phyloP scores from a whole-genome alignment of 1,140 invertebrate genomes.

The Drosophila littoralis region DNA sequence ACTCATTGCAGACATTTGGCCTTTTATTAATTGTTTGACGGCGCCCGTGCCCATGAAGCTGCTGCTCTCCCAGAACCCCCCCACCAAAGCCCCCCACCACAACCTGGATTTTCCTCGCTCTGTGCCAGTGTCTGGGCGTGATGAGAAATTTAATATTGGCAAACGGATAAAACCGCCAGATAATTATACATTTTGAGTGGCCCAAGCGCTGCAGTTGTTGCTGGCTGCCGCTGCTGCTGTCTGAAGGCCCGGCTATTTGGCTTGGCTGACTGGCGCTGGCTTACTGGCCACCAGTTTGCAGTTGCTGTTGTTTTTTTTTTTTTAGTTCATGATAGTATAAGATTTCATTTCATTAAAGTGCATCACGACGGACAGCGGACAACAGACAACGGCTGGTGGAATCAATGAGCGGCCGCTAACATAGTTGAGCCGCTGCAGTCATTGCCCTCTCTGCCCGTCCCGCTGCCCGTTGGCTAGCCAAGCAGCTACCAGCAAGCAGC shows the following conservation, averaged over 20 bases:
- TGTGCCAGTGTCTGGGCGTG: conserved; percentile 66
- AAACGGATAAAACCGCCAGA: conserved; percentile 82
- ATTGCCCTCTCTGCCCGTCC: conserved; percentile 1
- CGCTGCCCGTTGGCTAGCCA: conserved; percentile 1
- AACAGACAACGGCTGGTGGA: conserved; percentile 61
- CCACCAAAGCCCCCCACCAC: conserved; percentile 4
- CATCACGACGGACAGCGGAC: conserved; percentile 73
- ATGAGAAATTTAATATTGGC: conserved; percentile 83
- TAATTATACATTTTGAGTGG: conserved; percentile 83
- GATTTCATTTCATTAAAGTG: conserved; percentile 83
- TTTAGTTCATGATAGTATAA: conserved; percentile 78
- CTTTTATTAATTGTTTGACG: conserved; percentile 83
- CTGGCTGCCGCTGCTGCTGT: conserved; percentile 14
- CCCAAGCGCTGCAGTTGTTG: conserved; percentile 54
- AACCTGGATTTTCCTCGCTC: conserved; percentile 43
- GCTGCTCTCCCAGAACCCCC: conserved; percentile 41
- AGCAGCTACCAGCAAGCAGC: conserved; percentile 22
- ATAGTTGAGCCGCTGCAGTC: conserved; percentile 46
- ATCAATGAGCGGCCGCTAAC: conserved; percentile 74
- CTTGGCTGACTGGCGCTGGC: conserved; percentile 30
- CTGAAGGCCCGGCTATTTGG: conserved; percentile 24
- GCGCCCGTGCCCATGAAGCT: conserved; percentile 79
- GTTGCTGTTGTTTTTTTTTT: conserved; percentile 50
- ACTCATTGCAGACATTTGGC: conserved; percentile 82
- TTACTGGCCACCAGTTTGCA: conserved; percentile 44